Percentiles rank a stretch among this genome's conserved stretches.
phyloP scores from a whole-genome alignment of 2,888 invertebrate species.

The Drosophila prostipennis region DNA sequence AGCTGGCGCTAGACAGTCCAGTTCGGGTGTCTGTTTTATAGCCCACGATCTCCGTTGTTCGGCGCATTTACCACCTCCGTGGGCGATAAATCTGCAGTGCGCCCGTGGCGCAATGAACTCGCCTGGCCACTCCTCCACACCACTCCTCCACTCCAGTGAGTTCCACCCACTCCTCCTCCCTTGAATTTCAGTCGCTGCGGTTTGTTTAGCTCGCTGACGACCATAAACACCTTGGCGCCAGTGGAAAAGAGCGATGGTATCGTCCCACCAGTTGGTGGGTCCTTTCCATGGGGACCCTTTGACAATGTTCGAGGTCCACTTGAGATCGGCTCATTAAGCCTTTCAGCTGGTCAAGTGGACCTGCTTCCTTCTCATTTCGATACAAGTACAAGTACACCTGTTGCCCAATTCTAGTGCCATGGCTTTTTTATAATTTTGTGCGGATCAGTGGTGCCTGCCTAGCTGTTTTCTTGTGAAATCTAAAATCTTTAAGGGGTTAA shows the following conservation, averaged over 20 bases:
- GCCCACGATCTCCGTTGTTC: constrained; percentile 52
- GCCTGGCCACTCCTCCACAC: constrained; percentile 26
- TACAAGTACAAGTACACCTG: constrained; percentile 14
- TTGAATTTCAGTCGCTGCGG: constrained; percentile 34
- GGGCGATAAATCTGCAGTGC: constrained; percentile 81
- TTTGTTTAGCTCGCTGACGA: constrained; percentile 73
- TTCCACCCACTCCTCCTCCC: constrained; percentile 4
- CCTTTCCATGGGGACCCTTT: constrained; percentile 25
- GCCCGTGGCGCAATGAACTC: constrained; percentile 76
- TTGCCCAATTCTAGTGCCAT: constrained; percentile 23
- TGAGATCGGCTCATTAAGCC: constrained; percentile 27
- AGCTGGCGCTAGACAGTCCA: constrained; percentile 69
- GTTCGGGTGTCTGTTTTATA: constrained; percentile 72
- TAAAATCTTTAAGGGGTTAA: too few species aligned
- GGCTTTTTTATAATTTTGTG: constrained; percentile 3
- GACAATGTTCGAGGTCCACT: constrained; percentile 32
- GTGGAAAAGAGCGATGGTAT: constrained; percentile 16
- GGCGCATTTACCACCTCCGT: constrained; percentile 75
- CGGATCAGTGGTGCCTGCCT: constrained; percentile 6
- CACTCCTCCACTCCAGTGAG: constrained; percentile 13
- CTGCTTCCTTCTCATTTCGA: too few species aligned
- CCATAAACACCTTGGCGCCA: constrained; percentile 77
- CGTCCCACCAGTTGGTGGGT: constrained; percentile 1
- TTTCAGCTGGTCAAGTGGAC: constrained; percentile 39
- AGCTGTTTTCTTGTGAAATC: background rate